Evolutionary conservation across 2,113 vertebrate species (phyloP).

Genomic region (Plestiodon gilberti): DNA sequence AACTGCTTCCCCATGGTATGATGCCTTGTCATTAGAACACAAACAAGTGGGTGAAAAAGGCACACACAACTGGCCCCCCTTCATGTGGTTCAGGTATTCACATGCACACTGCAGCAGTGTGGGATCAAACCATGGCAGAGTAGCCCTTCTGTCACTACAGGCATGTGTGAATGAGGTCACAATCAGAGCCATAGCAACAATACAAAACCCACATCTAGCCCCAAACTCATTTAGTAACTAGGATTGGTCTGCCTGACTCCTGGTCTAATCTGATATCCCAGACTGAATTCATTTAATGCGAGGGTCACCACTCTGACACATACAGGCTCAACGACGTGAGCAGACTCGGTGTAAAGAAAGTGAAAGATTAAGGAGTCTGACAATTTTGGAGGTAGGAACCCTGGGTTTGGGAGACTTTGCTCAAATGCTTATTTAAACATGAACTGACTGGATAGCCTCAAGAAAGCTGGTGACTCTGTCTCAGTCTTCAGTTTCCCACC

Average conservation of each 20-base stretch:
- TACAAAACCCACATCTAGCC: neutral
- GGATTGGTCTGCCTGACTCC: neutral
- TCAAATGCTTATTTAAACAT: too few relatives aligned
- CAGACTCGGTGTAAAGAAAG: too few relatives aligned
- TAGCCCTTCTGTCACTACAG: neutral
- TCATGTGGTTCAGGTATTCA: neutral
- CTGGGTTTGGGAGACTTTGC: neutral
- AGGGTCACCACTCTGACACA: neutral
- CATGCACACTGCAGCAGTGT: neutral
- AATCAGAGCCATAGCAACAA: neutral
- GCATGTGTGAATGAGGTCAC: neutral
- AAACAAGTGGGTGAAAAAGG: too few relatives aligned
- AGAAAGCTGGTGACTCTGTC: too few relatives aligned
- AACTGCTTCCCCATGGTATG: neutral
- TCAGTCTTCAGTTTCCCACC: too few relatives aligned
- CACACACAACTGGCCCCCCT: too few relatives aligned
- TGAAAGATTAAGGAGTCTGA: neutral
- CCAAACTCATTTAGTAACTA: too few relatives aligned
- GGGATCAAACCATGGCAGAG: neutral
- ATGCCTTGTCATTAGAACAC: neutral
- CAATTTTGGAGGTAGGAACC: neutral
- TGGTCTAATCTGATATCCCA: neutral
- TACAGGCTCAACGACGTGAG: neutral
- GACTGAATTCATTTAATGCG: neutral
- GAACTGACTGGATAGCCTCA: too few relatives aligned